Percentiles rank a stretch among this genome's conserved stretches.
phyloP scores from a whole-genome alignment of 2,113 vertebrate species.

The Archilochus colubris region DNA sequence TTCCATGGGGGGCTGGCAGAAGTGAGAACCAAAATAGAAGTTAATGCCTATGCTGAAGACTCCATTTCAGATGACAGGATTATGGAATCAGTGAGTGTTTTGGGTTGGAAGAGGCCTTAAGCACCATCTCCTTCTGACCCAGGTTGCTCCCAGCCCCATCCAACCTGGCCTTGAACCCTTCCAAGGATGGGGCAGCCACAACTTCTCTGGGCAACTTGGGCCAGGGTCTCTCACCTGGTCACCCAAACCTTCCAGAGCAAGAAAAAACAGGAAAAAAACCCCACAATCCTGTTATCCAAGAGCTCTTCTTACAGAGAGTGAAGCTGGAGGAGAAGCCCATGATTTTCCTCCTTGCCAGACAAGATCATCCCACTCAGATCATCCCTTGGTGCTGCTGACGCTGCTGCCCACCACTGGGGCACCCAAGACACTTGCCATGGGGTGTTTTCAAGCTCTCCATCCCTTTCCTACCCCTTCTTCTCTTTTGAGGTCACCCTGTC shows the following conservation, averaged over 20 bases:
- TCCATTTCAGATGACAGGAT: background rate
- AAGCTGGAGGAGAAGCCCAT: background rate
- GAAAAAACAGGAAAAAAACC: accelerated
- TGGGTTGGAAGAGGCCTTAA: no score
- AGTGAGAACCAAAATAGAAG: background rate
- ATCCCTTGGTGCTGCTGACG: background rate
- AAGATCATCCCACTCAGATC: background rate
- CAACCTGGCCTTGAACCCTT: no score
- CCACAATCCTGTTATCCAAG: background rate
- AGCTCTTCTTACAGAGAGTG: background rate
- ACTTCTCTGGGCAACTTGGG: no score
- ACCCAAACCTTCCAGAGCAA: no score
- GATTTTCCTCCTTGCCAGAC: background rate
- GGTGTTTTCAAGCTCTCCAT: accelerated
- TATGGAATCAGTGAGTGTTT: no score
- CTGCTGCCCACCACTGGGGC: accelerated
- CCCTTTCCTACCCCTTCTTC: background rate
- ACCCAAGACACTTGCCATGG: accelerated
- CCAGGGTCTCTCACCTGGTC: no score
- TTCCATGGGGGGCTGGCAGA: background rate
- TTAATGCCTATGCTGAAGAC: background rate
- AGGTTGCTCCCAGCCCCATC: no score
- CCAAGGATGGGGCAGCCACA: no score
- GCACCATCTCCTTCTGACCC: no score
- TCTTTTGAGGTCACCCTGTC: accelerated